Evolutionary conservation across 2,797 vertebrate species (phyloP), one percentile per base, ranked within the genome.

Genomic region (Menidia menidia): DNA sequence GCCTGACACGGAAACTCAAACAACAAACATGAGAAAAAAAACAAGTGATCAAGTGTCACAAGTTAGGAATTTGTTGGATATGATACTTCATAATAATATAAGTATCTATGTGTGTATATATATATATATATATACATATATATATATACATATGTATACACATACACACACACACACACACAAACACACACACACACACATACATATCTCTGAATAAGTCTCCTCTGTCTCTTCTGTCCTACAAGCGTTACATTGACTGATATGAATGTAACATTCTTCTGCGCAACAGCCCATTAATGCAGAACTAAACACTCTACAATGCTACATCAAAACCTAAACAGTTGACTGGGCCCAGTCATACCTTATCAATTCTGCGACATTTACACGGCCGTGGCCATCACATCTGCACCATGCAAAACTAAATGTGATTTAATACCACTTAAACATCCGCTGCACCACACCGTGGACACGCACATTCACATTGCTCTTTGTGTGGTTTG

Each of bases 361-460:
- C 81, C 85, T 83, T 92, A 90, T 92, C 91, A 92, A 84, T 92
- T 89, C 86, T 68, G 83, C 84, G 80, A 89, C 92, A 91, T 92
- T 93, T 89, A 88, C 84, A 77, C 30, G 33, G 16, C 67, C 61
- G 47, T 61, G 82, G 85, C 88, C 84, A 87, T 85, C 86, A 65
- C 87, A 65, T 81, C 80, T 73, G 73, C 73, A 68, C 80, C 68
- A 66, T 77, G 75, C 79, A 87, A 83, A 88, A 81, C 64, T 63
- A 85, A 87, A 86, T 69, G 60, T 76, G 80, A 90, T 89, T 90
- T 90, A 89, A 87, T 78, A 83, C 62, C 71, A 75, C 75, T 87
- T 84, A 87, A 64, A 64, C 56, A 44, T 68, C 50, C 8, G 1
- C 63, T 67, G 42, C 65, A 76, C 70, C 52, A 69, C 70, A 83